These are phyloP conservation scores for Contarinia nasturtii DNA, from an alignment of 1,140 invertebrate species.

Conservation along the genomic window DNA sequence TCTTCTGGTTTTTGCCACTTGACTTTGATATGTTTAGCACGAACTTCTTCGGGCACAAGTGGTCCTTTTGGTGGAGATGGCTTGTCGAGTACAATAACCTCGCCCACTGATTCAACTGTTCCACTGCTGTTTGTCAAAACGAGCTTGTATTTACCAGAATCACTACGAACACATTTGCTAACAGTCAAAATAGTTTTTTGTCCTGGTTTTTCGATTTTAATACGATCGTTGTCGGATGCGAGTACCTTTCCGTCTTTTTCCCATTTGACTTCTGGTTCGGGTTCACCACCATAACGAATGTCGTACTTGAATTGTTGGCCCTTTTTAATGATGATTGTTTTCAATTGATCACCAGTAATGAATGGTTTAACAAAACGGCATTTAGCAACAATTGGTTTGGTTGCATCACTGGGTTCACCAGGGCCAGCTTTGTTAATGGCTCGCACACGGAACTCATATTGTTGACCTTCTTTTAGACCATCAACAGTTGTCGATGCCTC, in stretches of 20 bases:
- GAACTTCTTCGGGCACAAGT: constrained; percentile 68
- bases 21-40: constrained; percentile 79
- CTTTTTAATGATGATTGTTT: constrained; percentile 79
- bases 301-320: constrained; percentile 83
- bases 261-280: constrained; percentile 86
- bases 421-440: constrained; percentile 46
- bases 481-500: constrained; percentile 57
- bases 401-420: constrained; percentile 83
- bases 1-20: constrained; percentile 92
- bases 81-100: constrained; percentile 80
- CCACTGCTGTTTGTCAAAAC: constrained; percentile 70
- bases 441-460: constrained; percentile 55
- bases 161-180: constrained; percentile 63
- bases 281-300: constrained; percentile 87
- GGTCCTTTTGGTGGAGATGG: constrained; percentile 71
- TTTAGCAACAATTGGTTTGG: constrained; percentile 89
- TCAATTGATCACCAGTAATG: constrained; percentile 70
- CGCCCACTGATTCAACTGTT: constrained; percentile 60
- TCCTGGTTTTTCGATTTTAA: constrained; percentile 79
- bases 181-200: constrained; percentile 80
- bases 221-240: constrained; percentile 40
- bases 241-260: constrained; percentile 48
- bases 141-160: constrained; percentile 81
- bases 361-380: constrained; percentile 87
- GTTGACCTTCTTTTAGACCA: constrained; percentile 81